Evolutionary conservation across 2,113 vertebrate species (phyloP).

Genomic region (Pyrgilauda ruficollis): DNA sequence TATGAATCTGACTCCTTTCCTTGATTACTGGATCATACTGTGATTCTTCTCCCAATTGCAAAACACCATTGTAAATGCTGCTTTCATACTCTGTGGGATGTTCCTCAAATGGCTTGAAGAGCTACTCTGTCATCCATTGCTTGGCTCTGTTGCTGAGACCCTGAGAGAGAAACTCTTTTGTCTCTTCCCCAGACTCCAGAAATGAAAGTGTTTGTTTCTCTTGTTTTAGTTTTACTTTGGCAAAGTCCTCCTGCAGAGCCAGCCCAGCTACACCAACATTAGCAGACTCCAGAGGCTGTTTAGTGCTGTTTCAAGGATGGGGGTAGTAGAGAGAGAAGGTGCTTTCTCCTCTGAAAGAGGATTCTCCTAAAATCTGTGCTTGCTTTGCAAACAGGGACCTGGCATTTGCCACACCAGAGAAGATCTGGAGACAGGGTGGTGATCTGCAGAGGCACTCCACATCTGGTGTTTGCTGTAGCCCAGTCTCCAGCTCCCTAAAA

Average conservation of each 20-base stretch:
- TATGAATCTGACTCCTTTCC: not conserved
- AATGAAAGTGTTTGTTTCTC: not conserved
- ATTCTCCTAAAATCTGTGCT: not conserved
- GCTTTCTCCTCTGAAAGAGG: not conserved
- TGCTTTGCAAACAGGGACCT: not conserved
- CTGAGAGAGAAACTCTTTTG: not conserved
- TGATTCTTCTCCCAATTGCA: slow-evolving; percentile 2
- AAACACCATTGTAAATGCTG: not conserved
- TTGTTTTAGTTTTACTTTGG: not conserved
- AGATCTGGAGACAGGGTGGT: not conserved
- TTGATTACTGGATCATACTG: slow-evolving; percentile 11
- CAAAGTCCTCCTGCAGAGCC: not conserved
- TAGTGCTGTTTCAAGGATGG: not conserved
- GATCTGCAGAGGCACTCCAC: not conserved
- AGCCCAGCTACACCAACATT: not conserved
- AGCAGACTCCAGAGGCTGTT: not conserved
- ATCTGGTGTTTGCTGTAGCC: not conserved
- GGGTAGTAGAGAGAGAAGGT: not conserved
- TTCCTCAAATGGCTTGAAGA: not conserved
- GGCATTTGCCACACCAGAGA: not conserved
- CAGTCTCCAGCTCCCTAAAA: not conserved
- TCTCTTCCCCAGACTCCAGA: not conserved
- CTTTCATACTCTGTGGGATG: not conserved
- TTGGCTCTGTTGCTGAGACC: not conserved
- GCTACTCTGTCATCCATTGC: not conserved